Evolutionary conservation across 2,888 invertebrate species (phyloP).

Genomic region (Autographa pulchrina): DNA sequence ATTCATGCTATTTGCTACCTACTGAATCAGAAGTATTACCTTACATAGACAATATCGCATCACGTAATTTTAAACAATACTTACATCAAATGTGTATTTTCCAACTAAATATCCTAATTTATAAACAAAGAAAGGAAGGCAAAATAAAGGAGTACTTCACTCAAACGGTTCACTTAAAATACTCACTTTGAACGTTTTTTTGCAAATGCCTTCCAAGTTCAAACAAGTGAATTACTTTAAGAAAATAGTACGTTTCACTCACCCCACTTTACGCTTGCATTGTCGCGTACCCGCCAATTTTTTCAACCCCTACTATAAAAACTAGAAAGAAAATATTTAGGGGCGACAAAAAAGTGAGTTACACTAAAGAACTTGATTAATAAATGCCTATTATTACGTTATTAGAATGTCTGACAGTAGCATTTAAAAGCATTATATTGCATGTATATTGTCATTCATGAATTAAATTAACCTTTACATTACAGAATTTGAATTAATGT

Average conservation of each 20-base stretch:
- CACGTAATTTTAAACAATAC: too few relatives aligned
- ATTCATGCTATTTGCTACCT: too few relatives aligned
- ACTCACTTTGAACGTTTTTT: slow-evolving; percentile 45
- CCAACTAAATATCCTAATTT: background rate
- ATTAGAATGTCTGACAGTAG: background rate
- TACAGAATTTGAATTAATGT: background rate
- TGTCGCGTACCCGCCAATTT: slow-evolving; percentile 63
- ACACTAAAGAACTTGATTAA: background rate
- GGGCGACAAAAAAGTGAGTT: background rate
- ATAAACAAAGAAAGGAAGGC: slow-evolving; percentile 10
- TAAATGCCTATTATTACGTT: background rate
- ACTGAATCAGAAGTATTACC: too few relatives aligned
- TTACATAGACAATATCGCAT: too few relatives aligned
- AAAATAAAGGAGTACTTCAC: slow-evolving; percentile 17
- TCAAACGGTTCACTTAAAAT: slow-evolving; percentile 37
- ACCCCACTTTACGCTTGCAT: slow-evolving; percentile 63
- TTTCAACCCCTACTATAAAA: slow-evolving; percentile 48
- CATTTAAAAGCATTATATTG: background rate
- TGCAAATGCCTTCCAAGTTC: slow-evolving; percentile 53
- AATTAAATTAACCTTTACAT: slow-evolving; percentile 4
- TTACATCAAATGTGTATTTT: background rate
- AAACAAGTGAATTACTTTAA: slow-evolving; percentile 65
- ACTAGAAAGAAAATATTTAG: slow-evolving; percentile 12
- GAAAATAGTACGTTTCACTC: slow-evolving; percentile 64
- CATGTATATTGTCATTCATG: background rate